Percentiles rank a stretch among this genome's conserved stretches.
phyloP scores from a whole-genome alignment of 1,140 invertebrate genomes.

The Drosophila nannoptera region DNA sequence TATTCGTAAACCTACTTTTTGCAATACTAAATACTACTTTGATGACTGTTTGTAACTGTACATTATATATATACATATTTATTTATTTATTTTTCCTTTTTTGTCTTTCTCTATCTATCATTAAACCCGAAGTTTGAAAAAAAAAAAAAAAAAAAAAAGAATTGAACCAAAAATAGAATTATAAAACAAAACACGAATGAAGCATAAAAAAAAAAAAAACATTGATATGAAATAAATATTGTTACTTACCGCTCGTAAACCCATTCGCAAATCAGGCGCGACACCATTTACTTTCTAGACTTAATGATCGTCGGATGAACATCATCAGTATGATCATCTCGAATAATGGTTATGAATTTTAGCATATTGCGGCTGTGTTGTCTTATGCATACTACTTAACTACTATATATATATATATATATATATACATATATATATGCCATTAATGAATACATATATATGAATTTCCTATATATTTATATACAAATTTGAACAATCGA shows the following conservation, averaged over 20 bases:
- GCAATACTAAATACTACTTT: constrained; percentile 46
- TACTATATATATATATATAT: constrained; percentile 62
- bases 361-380: constrained; percentile 77
- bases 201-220: constrained; percentile 28
- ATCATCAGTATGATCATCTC: constrained; percentile 35
- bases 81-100: constrained; percentile 24
- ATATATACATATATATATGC: constrained; percentile 61
- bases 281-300: constrained; percentile 62
- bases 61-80: too few relatives aligned
- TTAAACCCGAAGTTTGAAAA: constrained; percentile 44
- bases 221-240: constrained; percentile 26
- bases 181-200: constrained; percentile 31
- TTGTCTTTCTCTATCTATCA: constrained; percentile 49
- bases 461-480: constrained; percentile 51
- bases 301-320: constrained; percentile 55
- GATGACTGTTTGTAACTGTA: constrained; percentile 60
- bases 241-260: constrained; percentile 34
- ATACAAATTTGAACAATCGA: constrained; percentile 32
- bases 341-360: constrained; percentile 64
- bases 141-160: constrained; percentile 23
- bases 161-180: constrained; percentile 42
- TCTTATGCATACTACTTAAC: constrained; percentile 69
- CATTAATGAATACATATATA: constrained; percentile 48
- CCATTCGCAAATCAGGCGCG: constrained; percentile 40
- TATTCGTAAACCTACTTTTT: constrained; percentile 51